phyloP scores from a whole-genome alignment of 2,888 invertebrate genomes.

The Elaeidobius kamerunicus region DNA sequence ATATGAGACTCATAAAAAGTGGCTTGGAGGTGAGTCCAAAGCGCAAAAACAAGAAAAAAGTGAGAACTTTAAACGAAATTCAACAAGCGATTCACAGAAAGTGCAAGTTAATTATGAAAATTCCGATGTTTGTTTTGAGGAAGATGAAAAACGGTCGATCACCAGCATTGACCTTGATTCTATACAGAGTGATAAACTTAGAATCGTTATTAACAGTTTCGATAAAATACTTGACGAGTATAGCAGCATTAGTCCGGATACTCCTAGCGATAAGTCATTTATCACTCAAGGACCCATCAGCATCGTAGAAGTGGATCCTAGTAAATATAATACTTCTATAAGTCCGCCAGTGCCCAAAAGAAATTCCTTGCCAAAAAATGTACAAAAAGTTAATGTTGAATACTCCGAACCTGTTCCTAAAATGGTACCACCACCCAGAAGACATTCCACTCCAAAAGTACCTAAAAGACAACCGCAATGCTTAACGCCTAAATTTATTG shows the following conservation, averaged over 20 bases:
- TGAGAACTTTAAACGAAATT: constrained; percentile 30
- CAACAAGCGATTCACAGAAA: constrained; percentile 35
- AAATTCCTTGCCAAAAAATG: constrained; percentile 5
- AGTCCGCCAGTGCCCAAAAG: constrained; percentile 8
- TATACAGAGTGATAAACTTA: constrained; percentile 45
- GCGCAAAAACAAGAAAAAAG: constrained; percentile 18
- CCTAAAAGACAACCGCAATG: constrained; percentile 1
- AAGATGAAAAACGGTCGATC: constrained; percentile 25
- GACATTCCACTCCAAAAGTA: neutral
- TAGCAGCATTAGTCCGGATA: constrained; percentile 18
- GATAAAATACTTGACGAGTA: constrained; percentile 55
- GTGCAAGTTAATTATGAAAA: constrained; percentile 41
- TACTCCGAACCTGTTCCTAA: constrained; percentile 5
- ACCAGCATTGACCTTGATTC: constrained; percentile 6
- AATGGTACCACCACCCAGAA: constrained; percentile 19
- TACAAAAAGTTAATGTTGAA: neutral
- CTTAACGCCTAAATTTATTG: too few species aligned
- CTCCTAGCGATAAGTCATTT: neutral
- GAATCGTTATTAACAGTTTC: constrained; percentile 54
- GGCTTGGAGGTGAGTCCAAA: constrained; percentile 33
- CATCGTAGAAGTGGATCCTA: neutral
- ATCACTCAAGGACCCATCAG: constrained; percentile 1
- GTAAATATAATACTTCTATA: neutral
- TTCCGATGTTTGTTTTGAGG: constrained; percentile 20
- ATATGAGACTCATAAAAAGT: constrained; percentile 42